Conservation (phyloP, 2,797 vertebrate species). For the Alosa sapidissima region DNA sequence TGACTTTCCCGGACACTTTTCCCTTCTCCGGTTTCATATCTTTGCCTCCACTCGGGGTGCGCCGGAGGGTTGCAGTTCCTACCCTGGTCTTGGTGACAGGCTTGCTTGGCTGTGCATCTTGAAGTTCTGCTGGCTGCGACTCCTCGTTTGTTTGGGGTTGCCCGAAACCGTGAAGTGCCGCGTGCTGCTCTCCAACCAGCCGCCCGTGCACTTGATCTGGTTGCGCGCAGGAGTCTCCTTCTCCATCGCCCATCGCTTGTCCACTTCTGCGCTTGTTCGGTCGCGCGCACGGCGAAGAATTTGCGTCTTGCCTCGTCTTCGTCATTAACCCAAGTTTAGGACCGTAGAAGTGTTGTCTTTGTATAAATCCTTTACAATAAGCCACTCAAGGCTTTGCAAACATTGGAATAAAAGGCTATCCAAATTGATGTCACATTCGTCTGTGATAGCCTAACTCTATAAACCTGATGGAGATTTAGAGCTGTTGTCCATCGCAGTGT, state of each 20-base stretch:
- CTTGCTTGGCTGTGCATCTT: slow-evolving; percentile 68
- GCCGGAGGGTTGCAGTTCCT: slow-evolving; percentile 44
- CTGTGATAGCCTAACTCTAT: neutral
- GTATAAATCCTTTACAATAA: neutral
- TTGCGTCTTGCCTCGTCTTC: slow-evolving; percentile 46
- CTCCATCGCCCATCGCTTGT: slow-evolving; percentile 62
- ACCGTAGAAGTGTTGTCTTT: neutral
- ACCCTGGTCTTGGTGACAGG: slow-evolving; percentile 64
- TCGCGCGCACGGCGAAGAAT: slow-evolving; percentile 32
- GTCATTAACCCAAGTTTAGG: slow-evolving; percentile 38
- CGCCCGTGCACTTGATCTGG: slow-evolving; percentile 55
- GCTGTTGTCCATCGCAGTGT: neutral
- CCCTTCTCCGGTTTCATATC: slow-evolving; percentile 64
- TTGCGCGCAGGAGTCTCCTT: slow-evolving; percentile 53
- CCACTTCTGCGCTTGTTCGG: slow-evolving; percentile 30
- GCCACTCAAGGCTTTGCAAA: neutral
- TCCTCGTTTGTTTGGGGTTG: slow-evolving; percentile 75
- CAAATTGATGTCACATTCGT: neutral
- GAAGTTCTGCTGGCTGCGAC: slow-evolving; percentile 66
- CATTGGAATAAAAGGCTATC: neutral
- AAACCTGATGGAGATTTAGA: neutral
- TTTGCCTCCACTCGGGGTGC: slow-evolving; percentile 51
- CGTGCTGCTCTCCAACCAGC: slow-evolving; percentile 59
- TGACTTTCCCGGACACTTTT: slow-evolving; percentile 61
- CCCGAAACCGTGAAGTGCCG: slow-evolving; percentile 54